These are phyloP conservation scores for Abramis brama DNA, from an alignment of 2,113 vertebrate species.

Conservation along the genomic window DNA sequence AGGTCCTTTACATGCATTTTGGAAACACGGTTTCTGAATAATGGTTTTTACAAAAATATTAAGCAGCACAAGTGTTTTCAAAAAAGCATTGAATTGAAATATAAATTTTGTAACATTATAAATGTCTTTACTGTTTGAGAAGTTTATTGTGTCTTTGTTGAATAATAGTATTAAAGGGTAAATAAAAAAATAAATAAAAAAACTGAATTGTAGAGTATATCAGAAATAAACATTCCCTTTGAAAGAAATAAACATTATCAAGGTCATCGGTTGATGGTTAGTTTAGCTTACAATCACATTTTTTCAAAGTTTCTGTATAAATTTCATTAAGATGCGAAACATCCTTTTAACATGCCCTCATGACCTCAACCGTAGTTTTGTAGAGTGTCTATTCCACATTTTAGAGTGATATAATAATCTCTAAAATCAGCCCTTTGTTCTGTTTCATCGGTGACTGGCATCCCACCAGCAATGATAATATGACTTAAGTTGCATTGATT, in stretches of 20 bases:
- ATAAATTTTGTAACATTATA: too few species aligned
- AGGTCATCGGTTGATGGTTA: background rate
- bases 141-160: too few species aligned
- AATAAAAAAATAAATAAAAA: too few species aligned
- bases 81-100: too few species aligned
- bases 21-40: too few species aligned
- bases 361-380: background rate
- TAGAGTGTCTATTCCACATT: conserved; percentile 24
- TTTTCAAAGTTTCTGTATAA: background rate
- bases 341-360: background rate
- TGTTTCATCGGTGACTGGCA: conserved; percentile 53
- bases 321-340: background rate
- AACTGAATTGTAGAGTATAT: background rate
- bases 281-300: background rate
- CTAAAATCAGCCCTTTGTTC: conserved; percentile 49
- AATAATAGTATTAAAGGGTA: background rate
- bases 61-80: too few species aligned
- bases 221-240: background rate
- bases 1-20: too few species aligned
- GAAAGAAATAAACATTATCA: background rate
- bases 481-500: conserved; percentile 55
- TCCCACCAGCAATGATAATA: conserved; percentile 59
- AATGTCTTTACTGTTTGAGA: too few species aligned
- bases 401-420: conserved; percentile 46
- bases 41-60: too few species aligned